Percentiles rank a stretch among this genome's conserved stretches.
These are phyloP conservation scores for Caretta caretta DNA, from an alignment of 2,113 vertebrate species.

Conservation along the genomic window DNA sequence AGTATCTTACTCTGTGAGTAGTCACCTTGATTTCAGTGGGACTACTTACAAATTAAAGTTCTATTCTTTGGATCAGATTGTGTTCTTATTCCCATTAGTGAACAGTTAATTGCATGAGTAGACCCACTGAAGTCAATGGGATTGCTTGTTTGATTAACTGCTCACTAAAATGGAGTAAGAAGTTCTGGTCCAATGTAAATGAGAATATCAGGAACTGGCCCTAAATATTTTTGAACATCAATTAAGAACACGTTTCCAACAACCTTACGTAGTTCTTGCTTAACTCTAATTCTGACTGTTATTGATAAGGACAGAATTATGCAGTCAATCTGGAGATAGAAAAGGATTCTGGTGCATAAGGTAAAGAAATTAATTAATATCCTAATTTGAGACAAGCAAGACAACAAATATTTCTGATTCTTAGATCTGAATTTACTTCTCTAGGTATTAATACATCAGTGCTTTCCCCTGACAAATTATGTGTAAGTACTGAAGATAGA, in stretches of 20 bases:
- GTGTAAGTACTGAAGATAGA: background rate
- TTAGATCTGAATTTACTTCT: background rate
- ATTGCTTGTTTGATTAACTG: background rate
- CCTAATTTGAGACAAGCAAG: background rate
- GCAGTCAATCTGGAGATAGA: background rate
- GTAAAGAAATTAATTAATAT: background rate
- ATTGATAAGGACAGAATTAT: background rate
- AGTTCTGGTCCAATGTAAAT: rapidly evolving
- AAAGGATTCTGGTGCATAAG: background rate
- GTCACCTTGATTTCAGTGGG: background rate
- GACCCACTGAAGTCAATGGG: background rate
- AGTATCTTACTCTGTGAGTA: background rate
- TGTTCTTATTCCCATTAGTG: background rate
- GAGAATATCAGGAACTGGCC: background rate
- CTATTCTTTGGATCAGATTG: rapidly evolving
- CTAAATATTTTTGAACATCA: background rate
- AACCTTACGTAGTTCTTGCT: background rate
- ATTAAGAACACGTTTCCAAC: background rate
- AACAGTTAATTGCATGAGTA: background rate
- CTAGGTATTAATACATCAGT: background rate
- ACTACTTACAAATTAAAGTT: background rate
- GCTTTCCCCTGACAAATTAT: background rate
- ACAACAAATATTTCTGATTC: background rate
- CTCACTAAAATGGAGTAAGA: background rate
- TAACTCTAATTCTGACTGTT: background rate